Conservation (phyloP, 2,113 vertebrate species). For the Oreotrochilus melanogaster region DNA sequence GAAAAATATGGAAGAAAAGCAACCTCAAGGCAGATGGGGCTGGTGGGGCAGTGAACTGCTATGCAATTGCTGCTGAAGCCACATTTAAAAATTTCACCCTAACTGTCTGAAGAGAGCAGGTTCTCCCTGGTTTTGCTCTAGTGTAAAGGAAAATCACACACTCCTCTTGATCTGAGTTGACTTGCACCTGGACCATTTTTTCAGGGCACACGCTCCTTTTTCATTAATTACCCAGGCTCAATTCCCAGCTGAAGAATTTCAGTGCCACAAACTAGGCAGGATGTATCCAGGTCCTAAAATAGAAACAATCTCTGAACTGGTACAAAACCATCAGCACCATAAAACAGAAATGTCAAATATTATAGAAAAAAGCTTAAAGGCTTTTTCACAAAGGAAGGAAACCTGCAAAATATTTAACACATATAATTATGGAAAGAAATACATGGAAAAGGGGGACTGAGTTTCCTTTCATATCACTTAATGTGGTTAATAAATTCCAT, state of each 20-base stretch:
- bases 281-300: not conserved
- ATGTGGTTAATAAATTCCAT: not conserved
- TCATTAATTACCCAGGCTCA: not conserved
- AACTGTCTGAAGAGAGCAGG: not conserved
- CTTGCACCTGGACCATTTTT: not conserved
- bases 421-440: not conserved
- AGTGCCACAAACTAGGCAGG: not conserved
- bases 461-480: not conserved
- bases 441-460: not conserved
- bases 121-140: not conserved
- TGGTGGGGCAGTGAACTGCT: not conserved
- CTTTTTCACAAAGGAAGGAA: not conserved
- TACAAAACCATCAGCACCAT: not conserved
- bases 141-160: not conserved
- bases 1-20: not conserved
- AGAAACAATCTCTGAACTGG: not conserved
- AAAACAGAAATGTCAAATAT: not conserved
- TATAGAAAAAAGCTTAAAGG: not conserved
- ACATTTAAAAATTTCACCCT: not conserved
- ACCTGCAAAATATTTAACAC: not conserved
- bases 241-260: not conserved
- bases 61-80: not conserved
- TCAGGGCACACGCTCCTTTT: not conserved
- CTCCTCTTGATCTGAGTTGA: not conserved
- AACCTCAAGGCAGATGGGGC: not conserved